Evolutionary conservation across 2,797 vertebrate genomes (phyloP).

Genomic region (Urosaurus nigricauda): DNA sequence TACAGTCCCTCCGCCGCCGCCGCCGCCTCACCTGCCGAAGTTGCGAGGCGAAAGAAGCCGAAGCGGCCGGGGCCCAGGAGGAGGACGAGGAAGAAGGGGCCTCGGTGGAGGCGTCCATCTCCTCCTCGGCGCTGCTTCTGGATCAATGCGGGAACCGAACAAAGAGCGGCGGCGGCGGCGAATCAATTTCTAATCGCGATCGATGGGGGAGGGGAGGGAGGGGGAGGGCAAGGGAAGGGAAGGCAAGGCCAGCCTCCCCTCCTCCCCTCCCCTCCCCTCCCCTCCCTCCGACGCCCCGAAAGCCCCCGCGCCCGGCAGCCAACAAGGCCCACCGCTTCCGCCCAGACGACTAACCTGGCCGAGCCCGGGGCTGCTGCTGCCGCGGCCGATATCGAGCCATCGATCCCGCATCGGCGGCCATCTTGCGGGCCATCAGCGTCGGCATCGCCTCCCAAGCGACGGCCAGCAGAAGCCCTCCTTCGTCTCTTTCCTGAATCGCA

Average conservation of each 20-base stretch:
- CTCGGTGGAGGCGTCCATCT: too few relatives aligned
- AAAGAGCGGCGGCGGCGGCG: conserved; percentile 86
- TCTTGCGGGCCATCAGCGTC: conserved; percentile 93
- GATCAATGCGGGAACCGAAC: conserved; percentile 97
- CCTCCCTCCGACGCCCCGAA: conserved; percentile 17
- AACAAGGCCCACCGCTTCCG: conserved; percentile 24
- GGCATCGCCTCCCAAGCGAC: background rate
- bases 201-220: conserved; percentile 80
- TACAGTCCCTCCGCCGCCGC: too few relatives aligned
- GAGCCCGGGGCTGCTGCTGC: conserved; percentile 80
- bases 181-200: conserved; percentile 97
- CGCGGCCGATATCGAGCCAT: conserved; percentile 97
- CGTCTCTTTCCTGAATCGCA: too few relatives aligned
- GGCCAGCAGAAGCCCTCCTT: too few relatives aligned
- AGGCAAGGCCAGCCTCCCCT: background rate
- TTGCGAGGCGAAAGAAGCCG: too few relatives aligned
- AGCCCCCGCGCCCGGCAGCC: background rate
- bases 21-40: too few relatives aligned
- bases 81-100: too few relatives aligned
- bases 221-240: conserved; percentile 54
- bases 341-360: conserved; percentile 87
- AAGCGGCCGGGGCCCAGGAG: too few relatives aligned
- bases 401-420: conserved; percentile 99
- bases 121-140: conserved; percentile 71
- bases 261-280: background rate